Base-by-base conservation (phyloP, 2,888 invertebrate genomes). In the Yponomeuta plumbellus region DNA sequence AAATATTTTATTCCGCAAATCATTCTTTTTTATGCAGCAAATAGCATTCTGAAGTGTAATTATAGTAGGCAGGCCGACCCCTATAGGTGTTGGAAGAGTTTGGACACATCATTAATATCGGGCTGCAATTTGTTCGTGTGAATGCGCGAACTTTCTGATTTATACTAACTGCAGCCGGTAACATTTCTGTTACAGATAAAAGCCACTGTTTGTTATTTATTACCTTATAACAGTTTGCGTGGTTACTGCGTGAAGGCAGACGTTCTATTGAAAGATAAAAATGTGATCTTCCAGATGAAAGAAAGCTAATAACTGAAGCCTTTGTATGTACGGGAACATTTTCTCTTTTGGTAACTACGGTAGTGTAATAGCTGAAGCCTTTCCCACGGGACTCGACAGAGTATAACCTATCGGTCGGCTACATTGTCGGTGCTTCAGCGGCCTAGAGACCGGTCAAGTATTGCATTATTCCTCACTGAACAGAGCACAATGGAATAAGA, bases 61-160 rank as follows among this genome's bases (percentile, higher is more conserved):
- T 52, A 52, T 13, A 52, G 44, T 52, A 17, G 44, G 13, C 17
- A 52, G 44, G 17, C 44, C 17, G 44, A 13, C 44, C 13, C 44
- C 44, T 52, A 52, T 52, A 52, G 44, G 44, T 52, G 44, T 52
- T 52, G 44, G 44, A 52, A 17, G 44, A 52, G 44, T 52, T 52
- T 17, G 44, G 44, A 8, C 44, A 52, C 44, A 52, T 52, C 44
- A 52, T 52, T 52, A 52, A 52, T 52, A 52, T 17, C 44, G 6
- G 17, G 44, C 44, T 52, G 44, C 44, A 52, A 52, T 52, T 52
- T 17, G 44, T 52, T 52, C 17, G 17, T 52, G 44, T 52, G 44
- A 52, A 17, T 17, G 44, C 17, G 17, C 17, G 44, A 52, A 52
- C 44, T 52, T 52, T 52, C 44, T 52, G 44, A 52, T 52, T 52